These are phyloP conservation scores for Syritta pipiens DNA, from an alignment of 2,888 invertebrate species.

Conservation along the genomic window DNA sequence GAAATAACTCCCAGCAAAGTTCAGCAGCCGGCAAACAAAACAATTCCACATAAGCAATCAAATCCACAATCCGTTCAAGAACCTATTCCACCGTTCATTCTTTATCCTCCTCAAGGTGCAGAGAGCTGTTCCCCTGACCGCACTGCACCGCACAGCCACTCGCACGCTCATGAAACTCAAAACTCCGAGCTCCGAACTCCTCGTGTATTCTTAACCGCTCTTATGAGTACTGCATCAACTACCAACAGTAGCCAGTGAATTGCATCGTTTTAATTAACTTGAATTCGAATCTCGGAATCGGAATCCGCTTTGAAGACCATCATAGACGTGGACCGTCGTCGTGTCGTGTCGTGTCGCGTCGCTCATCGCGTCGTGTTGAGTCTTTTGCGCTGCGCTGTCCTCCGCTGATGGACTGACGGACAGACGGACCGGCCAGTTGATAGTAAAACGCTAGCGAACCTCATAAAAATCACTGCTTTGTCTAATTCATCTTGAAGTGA, in stretches of 20 bases:
- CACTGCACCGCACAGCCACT: too few relatives aligned
- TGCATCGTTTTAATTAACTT: constrained; percentile 66
- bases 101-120: too few relatives aligned
- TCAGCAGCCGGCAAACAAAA: too few relatives aligned
- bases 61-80: too few relatives aligned
- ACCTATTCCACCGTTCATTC: too few relatives aligned
- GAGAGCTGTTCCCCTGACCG: too few relatives aligned
- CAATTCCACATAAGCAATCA: too few relatives aligned
- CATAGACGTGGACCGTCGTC: background rate
- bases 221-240: constrained; percentile 18
- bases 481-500: constrained; percentile 53
- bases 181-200: too few relatives aligned
- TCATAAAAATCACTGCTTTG: constrained; percentile 62
- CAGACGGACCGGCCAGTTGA: too few relatives aligned
- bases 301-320: constrained; percentile 30
- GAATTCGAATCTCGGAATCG: constrained; percentile 42
- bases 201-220: too few relatives aligned
- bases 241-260: constrained; percentile 56
- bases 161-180: too few relatives aligned
- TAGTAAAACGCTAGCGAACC: constrained; percentile 36
- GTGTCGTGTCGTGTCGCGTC: background rate
- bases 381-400: background rate
- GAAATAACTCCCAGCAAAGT: too few relatives aligned
- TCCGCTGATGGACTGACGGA: constrained; percentile 22
- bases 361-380: background rate